Base-by-base conservation (phyloP, 2,113 vertebrate genomes). In the Burhinus oedicnemus region DNA sequence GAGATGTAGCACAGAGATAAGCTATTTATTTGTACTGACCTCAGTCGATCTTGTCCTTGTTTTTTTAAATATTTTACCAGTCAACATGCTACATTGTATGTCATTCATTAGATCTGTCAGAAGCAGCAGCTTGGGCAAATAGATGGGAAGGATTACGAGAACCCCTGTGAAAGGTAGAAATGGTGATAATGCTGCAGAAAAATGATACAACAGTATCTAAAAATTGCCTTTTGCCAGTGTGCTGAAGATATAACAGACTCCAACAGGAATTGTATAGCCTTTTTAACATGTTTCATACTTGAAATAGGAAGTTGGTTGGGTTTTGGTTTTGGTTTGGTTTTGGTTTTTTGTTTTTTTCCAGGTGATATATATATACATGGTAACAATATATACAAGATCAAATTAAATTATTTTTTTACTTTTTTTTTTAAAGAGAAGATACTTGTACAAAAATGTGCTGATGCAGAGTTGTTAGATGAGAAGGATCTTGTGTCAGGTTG, bases 21-120 rank as follows among this genome's bases (percentile, higher is more conserved):
- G 38, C 70, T 94, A 49, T 96, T 97, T 97, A 85, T 88, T 97
- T 98, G 93, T 96, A 72, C 57, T 95, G 55, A 97, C 76, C 64
- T 65, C 38, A 66, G 62, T 91, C 11, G 40, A 70, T 90, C 68
- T 89, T 64, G 66, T 49, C 12, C 32, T 85, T 93, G 40, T 89
- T 92, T 86, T 95, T 95, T 89, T 29, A 70, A 96, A 87, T 95
- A 92, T 95, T 65, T 94, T 95, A 90, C n/a, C 15, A 76, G 90
- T 83, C 78, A 94, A 85, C 40, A 38, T 68, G 14, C 45, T 96
- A 75, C 23, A 94, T 51, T 80, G 92, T 88, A 70, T 95, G 61
- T 49, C 65, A 61, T 93, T 97, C 42, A 94, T 96, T 97, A 95
- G 34, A 80, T 93, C 85, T 94, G 62, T 82, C 82, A 94, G 51